Evolutionary conservation across 2,888 invertebrate species (phyloP), one percentile per base, ranked within the genome.

Genomic region (Aproaerema taeniolella): DNA sequence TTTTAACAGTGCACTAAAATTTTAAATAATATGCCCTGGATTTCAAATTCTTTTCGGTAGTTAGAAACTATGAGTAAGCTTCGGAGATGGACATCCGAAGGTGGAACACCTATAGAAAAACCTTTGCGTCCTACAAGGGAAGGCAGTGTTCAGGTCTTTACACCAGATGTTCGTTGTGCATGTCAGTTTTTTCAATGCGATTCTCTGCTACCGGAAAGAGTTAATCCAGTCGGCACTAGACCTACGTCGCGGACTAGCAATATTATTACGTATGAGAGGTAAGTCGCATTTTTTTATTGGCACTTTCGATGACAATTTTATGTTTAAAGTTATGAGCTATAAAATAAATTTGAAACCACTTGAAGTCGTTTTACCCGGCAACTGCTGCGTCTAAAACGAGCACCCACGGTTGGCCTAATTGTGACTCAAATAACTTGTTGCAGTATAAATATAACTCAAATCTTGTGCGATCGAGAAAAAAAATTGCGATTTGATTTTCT

Each of bases 171-270:
- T 46, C 91, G 95, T 55, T 95, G 95, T 78, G 95, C 89, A 53
- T 95, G 95, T 83, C 95, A 95, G 83, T 95, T 91, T 81, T 95
- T 91, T 79, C 92, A 93, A 86, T 91, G 92, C 71, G 93, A 94
- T 74, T 92, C 92, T 45, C 77, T 94, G 56, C 83, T 95, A 58
- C 94, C 94, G 45, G 94, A 93, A 71, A 89, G 92, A 65, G 85
- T 89, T 41, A 92, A 92, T 70, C 91, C 91, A 48, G 85, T 90
- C 55, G 91, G 89, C 71, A 90, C 90, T 49, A 86, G 90, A 48
- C 90, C 91, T 43, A 82, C 89, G n/a, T 91, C 91, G 36, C 88
- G 90, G 55, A 87, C 88, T 68, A 83, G 89, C 67, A 73, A 76
- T 74, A 52, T 80, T 48, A 63, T 77, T 69, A 70, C 73, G 50